Evolutionary conservation across 2,113 vertebrate species (phyloP), one percentile per base, ranked within the genome.

Genomic region (Piaya cayana): DNA sequence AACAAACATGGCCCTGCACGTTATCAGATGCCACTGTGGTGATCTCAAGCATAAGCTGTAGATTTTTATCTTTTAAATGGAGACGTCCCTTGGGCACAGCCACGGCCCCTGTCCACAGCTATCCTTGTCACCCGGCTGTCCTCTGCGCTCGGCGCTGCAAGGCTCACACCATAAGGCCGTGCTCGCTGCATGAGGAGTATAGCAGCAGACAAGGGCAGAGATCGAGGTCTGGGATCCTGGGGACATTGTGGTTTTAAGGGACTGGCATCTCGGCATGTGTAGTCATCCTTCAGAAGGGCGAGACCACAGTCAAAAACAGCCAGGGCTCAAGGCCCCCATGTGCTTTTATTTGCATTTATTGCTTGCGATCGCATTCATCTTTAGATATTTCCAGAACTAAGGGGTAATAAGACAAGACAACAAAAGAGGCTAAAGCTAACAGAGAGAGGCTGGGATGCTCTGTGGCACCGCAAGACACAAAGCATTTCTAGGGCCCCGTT

Each of bases 21-120:
- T 60, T 75, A 75, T 52, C 92, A 47, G 85, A 94, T 90, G 95
- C 90, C 88, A 27, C 92, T 45, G 82, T 70, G 80, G 69, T 95
- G 96, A 96, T 95, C 83, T 95, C 80, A 72, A 95, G 80, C 94
- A 97, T 95, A 95, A 97, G 96, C 88, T 96, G 95, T 90, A 96
- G 94, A 91, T 93, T 97, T 96, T 95, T 94, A 90, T 97, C 94
- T 92, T 50, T 90, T 84, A 88, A 94, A 90, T 53, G 95, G 95
- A 95, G 86, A n/a, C 1, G 32, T 96, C 95, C 96, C 94, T 75
- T 95, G 94, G 96, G 96, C 95, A 37, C 90, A 93, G 94, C 30
- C 90, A 94, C 53, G 90, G 95, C 88, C 96, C 93, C 94, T 97
- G 96, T 96, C 96, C 94, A 96, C 86, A 93, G 95, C 93, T 42